Base-by-base conservation (phyloP, 2,888 invertebrate genomes). In the Leucoptera coffeella region DNA sequence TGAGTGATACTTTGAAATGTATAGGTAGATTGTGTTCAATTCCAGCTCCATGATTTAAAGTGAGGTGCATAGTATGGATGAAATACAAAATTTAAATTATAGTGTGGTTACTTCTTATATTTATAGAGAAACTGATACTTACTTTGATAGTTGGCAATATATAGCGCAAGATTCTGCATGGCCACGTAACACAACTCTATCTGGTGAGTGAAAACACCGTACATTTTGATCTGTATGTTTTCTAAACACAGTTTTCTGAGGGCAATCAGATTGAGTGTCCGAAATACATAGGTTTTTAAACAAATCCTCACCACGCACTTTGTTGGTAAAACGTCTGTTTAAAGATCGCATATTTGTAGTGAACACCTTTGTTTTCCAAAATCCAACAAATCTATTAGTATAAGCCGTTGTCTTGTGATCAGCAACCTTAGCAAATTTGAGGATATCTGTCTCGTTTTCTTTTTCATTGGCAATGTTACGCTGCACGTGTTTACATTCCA, bases 401-500 rank as follows among this genome's bases (percentile, higher is more conserved):
- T 55, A 62, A 19, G 50, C 43, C 20, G 54, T 40, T 32, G 56
- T 38, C 33, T 57, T 64, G 13, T 60, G 52, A 31, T 69, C 67
- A 12, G 56, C 50, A 38, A 62, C 40, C 45, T 64, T 56, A 10
- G 59, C 57, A 38, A 59, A 55, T 35, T 59, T 62, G 22, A 60
- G 59, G 32, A 64, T 58, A 45, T 62, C 60, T 30, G 60, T 42
- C 40, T 56, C 58, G 37, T 40, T 58, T 42, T 67, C 67, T 37
- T 57, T 50, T 47, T 64, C 65, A 40, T 39, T 58, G 45, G 67
- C 67, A 40, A 58, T 54, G 38, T 45, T 58, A 43, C 65, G 43
- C 43, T 62, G 65, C 37, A 59, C 51, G 53, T 69, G 67, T 64
- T 67, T 69, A 58, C 65, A 69, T 60, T 69, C 67, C 47, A 62